phyloP scores from a whole-genome alignment of 2,113 vertebrate genomes.

The Ptyas mucosa region DNA sequence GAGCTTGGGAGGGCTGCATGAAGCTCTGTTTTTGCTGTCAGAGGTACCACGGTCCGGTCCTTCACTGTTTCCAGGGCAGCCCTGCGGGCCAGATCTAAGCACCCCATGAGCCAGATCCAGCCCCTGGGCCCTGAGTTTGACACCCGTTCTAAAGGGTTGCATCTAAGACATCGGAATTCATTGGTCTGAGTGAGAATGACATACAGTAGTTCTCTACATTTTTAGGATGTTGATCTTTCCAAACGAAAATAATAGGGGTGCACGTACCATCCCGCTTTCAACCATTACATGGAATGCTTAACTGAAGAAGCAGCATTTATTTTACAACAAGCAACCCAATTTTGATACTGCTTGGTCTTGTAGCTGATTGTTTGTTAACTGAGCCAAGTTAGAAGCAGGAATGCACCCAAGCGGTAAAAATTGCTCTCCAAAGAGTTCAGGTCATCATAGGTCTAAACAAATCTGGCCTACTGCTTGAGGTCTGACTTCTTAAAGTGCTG shows the following conservation, averaged over 20 bases:
- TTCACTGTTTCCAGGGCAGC: no score
- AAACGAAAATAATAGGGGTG: neutral
- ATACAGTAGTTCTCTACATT: neutral
- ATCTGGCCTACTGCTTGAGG: neutral
- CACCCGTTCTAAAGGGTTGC: neutral
- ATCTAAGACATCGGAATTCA: neutral
- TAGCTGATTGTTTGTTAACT: constrained; percentile 13
- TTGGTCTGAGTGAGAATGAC: neutral
- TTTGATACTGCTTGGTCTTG: neutral
- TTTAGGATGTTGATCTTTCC: neutral
- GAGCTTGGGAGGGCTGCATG: no score
- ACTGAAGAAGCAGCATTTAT: neutral
- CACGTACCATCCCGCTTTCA: neutral
- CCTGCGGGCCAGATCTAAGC: no score
- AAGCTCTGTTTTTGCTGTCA: no score
- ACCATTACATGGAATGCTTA: neutral
- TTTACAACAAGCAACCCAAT: neutral
- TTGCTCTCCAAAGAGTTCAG: neutral
- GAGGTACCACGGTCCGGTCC: no score
- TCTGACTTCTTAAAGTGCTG: constrained; percentile 18
- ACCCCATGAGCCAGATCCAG: no score
- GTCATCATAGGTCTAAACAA: neutral
- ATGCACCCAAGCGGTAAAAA: neutral
- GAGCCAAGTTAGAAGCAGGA: neutral
- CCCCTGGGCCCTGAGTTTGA: no score